These are phyloP conservation scores for Hyalella azteca DNA, from an alignment of 2,888 invertebrate species.

Conservation along the genomic window DNA sequence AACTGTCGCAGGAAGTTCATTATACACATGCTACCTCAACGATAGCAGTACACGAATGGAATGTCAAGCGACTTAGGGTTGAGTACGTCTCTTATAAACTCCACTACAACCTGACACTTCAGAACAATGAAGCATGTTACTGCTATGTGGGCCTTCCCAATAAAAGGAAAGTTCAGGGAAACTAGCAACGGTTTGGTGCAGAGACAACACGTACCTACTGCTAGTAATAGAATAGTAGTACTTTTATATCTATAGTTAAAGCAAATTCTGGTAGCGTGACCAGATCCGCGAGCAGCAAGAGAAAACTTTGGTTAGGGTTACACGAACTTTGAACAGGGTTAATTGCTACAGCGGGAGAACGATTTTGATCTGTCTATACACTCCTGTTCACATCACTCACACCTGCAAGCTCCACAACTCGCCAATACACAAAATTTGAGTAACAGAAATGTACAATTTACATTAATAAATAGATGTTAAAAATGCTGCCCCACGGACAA, in stretches of 20 bases:
- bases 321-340: constrained; percentile 33
- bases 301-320: constrained; percentile 35
- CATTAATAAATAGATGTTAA: constrained; percentile 33
- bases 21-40: constrained; percentile 16
- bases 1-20: constrained; percentile 1
- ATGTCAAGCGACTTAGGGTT: constrained; percentile 16
- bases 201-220: constrained; percentile 34
- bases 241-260: constrained; percentile 20
- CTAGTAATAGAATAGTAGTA: constrained; percentile 32
- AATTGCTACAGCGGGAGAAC: constrained; percentile 20
- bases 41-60: constrained; percentile 29
- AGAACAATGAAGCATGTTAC: constrained; percentile 11
- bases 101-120: constrained; percentile 28
- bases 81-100: constrained; percentile 10
- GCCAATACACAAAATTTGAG: constrained; percentile 27
- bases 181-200: constrained; percentile 20
- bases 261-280: constrained; percentile 11
- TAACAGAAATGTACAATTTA: constrained; percentile 36
- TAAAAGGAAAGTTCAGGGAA: constrained; percentile 7
- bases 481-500: neutral
- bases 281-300: constrained; percentile 30
- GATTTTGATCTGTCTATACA: constrained; percentile 32
- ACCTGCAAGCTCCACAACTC: neutral
- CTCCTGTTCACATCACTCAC: constrained; percentile 1
- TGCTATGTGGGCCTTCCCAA: neutral